Evolutionary conservation across 2,888 invertebrate genomes (phyloP), one percentile per base, ranked within the genome.

Genomic region (Heteromurus nitidus): DNA sequence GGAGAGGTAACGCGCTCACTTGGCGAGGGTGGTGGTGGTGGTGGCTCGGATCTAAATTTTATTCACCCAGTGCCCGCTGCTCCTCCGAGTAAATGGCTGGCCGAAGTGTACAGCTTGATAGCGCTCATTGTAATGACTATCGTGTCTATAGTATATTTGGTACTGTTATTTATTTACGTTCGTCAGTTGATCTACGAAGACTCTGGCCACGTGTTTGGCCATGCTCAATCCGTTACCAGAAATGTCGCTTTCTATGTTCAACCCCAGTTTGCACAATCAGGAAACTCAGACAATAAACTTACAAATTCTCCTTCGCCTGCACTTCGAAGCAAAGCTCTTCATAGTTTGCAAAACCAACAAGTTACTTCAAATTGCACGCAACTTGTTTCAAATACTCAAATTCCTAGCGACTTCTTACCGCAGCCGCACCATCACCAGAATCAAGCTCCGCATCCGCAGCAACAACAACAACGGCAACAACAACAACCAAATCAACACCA

Each of bases 191-290:
- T 82, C 65, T 76, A 76, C 36, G 84, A 84, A 62, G 84, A 84
- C 73, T 76, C 84, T 80, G 84, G 82, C 28, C 84, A 84, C 58
- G 82, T 84, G 26, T 84, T 69, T 53, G 84, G 84, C 53, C 84
- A 80, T 76, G 82, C 82, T 82, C 82, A 82, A 82, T 80, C 82
- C 68, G 67, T 82, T 67, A 82, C 82, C 67, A 80, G 82, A 74
- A 82, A 84, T 76, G 70, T 80, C 47, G 82, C 84, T 72, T 84
- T 84, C 80, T 84, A 84, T 73, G 84, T 84, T 76, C 84, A 84
- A 55, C 84, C 84, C 69, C 84, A 84, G 67, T 84, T 84, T 70
- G 75, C 82, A 79, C 67, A 79, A 75, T 74, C 79, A 74, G 74
- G 79, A 82, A 73, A 74, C 75, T 79, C 73, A 79, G 82, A 82